phyloP scores from a whole-genome alignment of 2,888 invertebrate genomes.

The Lydus trimaculatus region DNA sequence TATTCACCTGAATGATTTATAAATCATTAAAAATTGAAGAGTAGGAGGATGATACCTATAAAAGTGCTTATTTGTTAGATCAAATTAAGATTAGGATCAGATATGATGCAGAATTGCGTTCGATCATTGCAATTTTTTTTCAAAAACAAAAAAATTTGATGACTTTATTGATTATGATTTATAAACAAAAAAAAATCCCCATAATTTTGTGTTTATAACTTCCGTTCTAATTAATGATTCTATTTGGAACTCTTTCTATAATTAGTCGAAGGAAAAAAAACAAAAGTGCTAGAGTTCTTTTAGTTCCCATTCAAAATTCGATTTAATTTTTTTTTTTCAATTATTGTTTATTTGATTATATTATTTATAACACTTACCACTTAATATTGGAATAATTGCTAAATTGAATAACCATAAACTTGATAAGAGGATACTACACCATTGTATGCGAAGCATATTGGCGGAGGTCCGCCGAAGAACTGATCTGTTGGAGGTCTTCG shows the following conservation, averaged over 20 bases:
- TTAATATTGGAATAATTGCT: not conserved
- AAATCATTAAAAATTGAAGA: slow-evolving; percentile 5
- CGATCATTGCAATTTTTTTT: not conserved
- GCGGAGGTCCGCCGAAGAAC: slow-evolving; percentile 56
- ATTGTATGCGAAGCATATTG: slow-evolving; percentile 54
- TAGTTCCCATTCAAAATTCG: not conserved
- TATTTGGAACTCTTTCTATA: not conserved
- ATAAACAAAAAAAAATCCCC: not conserved
- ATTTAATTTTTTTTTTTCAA: not conserved
- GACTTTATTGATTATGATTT: not conserved
- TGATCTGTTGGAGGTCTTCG: slow-evolving; percentile 52
- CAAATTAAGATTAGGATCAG: not conserved
- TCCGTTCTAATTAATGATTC: not conserved
- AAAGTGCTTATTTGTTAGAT: not conserved
- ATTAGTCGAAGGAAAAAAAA: no score
- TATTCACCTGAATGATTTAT: not conserved
- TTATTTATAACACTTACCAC: not conserved
- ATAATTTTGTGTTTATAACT: not conserved
- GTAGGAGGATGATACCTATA: slow-evolving; percentile 5
- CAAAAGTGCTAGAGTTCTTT: not conserved
- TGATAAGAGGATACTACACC: slow-evolving; percentile 41
- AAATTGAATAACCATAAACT: slow-evolving; percentile 37
- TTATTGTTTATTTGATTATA: not conserved
- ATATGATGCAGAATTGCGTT: not conserved
- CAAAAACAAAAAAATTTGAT: not conserved